Percentiles rank a stretch among this genome's conserved stretches.
Evolutionary conservation across 2,888 invertebrate genomes (phyloP).

Genomic region (Drosophila kokeensis): DNA sequence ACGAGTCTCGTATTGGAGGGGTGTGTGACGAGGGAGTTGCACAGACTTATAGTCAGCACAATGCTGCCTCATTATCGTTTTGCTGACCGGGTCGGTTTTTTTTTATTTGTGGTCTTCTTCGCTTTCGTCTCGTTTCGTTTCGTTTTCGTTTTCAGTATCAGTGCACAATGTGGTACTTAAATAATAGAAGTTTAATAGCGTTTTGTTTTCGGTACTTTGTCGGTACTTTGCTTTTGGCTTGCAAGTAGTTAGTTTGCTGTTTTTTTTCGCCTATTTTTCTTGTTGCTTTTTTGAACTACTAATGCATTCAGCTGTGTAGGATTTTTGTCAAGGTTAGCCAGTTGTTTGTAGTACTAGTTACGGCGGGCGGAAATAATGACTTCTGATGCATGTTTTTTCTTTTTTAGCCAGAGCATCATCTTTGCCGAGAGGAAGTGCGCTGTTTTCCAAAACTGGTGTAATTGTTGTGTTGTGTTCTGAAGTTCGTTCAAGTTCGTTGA

Average conservation of each 20-base stretch:
- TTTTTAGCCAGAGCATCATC: conserved; percentile 51
- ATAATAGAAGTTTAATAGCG: conserved; percentile 82
- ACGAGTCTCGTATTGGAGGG: conserved; percentile 22
- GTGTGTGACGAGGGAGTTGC: not conserved
- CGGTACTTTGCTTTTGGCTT: conserved; percentile 63
- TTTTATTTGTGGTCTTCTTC: conserved; percentile 32
- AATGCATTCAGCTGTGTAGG: conserved; percentile 84
- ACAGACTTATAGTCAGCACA: conserved; percentile 35
- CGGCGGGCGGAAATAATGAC: conserved; percentile 78
- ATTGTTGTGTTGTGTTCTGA: conserved; percentile 54
- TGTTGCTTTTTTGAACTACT: conserved; percentile 80
- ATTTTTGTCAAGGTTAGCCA: conserved; percentile 84
- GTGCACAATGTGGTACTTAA: conserved; percentile 82
- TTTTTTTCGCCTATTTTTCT: conserved; percentile 10
- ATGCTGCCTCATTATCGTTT: conserved; percentile 75
- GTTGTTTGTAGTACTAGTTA: conserved; percentile 46
- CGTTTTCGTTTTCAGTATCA: conserved; percentile 76
- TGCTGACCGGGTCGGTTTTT: conserved; percentile 59
- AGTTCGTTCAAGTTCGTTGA: conserved; percentile 77
- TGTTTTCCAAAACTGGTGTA: conserved; percentile 59
- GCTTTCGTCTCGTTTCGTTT: conserved; percentile 29
- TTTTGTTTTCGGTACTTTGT: conserved; percentile 71
- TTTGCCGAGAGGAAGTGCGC: conserved; percentile 51
- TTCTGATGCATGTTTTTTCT: conserved; percentile 59
- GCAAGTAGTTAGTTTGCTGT: conserved; percentile 63